These are phyloP conservation scores for Bhutanitis thaidina DNA, from an alignment of 2,888 invertebrate species.

Conservation along the genomic window DNA sequence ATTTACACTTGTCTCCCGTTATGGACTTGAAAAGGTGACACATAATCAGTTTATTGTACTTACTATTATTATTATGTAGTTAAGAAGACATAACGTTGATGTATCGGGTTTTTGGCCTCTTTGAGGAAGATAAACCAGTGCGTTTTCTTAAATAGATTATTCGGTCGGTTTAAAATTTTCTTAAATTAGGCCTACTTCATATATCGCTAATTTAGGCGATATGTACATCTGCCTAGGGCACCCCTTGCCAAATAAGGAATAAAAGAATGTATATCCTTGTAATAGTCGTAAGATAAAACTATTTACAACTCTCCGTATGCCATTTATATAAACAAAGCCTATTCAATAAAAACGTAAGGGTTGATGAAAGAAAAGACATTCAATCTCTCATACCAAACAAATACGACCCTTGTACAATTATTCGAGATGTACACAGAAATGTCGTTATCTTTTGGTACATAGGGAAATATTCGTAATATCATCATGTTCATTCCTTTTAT, in stretches of 20 bases:
- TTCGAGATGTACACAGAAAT: constrained; percentile 24
- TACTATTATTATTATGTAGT: not conserved
- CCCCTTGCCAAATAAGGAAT: no score
- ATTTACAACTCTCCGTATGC: no score
- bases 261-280: no score
- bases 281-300: no score
- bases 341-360: not conserved
- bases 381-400: constrained; percentile 6
- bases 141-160: no score
- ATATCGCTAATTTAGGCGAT: no score
- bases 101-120: not conserved
- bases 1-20: constrained; percentile 6
- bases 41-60: not conserved
- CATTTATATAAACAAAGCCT: not conserved
- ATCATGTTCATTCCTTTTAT: constrained; percentile 42
- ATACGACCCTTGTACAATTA: constrained; percentile 23
- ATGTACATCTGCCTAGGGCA: no score
- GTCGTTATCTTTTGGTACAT: constrained; percentile 27
- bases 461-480: constrained; percentile 36
- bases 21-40: constrained; percentile 7
- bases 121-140: no score
- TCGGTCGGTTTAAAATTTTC: no score
- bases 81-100: not conserved
- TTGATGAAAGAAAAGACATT: constrained; percentile 7
- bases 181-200: no score